Evolutionary conservation across 23 tunicate genomes (phyloP), one percentile per base, ranked within the genome.

Genomic region (Corella eumyota): DNA sequence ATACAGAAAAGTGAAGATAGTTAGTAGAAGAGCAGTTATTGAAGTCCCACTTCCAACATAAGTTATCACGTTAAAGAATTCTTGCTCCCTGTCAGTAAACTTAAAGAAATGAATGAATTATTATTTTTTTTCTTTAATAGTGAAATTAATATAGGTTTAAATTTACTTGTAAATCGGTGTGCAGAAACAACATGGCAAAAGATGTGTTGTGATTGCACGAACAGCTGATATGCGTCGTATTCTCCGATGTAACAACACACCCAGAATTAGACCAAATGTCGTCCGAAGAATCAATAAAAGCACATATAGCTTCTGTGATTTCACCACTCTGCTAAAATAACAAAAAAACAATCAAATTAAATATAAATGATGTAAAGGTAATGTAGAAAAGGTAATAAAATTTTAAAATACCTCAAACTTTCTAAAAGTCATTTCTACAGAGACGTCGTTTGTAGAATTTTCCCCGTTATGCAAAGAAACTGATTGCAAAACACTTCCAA

Each of bases 21-120:
- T 88, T 13, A 78, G 70, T 33, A 88, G 49, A 11, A 88, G 64
- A 28, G 96, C 81, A 9, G 88, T 79, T 0, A 88, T 88, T 4
- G 96, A 88, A 34, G 78, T 72, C 30, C 96, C 96, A 34, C 96
- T 72, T 24, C 96, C 96, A 28, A 88, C 61, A 56, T 72, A 88
- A 4, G 96, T 88, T 37, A 79, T 88, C 26, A 88, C 36, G 25
- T 88, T 51, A 21, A 88, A 88, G 65, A 47, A 61, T 15, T 22
- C 45, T 38, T 69, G 36, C n/a, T 79, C 96, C 21, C 25, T 73
- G 17, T 31, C 69, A 2, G 81, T 59, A 0, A 78, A 20, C 96
- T 86, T 58, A 5, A 28, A 7, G 22, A 6, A 19, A 19, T 25
- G 5, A 40, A 40, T 40, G 48, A 15, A n/a, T n/a, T n/a, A n/a